A percentile compares a stretch with the other conserved stretches of the same genome.
phyloP scores from a whole-genome alignment of 2,113 vertebrate genomes.

The Triplophysa dalaica region DNA sequence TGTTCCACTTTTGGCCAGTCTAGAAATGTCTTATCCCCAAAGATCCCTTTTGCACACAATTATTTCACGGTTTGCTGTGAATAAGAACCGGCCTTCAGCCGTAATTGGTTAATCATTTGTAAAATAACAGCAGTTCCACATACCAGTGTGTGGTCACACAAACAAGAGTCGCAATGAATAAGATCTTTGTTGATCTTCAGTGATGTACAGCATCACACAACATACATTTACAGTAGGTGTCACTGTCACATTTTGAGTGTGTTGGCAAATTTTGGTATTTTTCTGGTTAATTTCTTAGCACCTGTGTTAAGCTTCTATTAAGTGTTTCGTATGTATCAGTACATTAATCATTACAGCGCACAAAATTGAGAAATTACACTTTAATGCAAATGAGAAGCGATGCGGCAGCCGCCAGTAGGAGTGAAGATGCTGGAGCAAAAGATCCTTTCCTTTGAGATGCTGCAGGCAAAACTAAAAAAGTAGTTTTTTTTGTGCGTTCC shows the following conservation, averaged over 20 bases:
- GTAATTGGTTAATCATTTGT: conserved; percentile 46
- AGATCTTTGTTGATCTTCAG: not conserved
- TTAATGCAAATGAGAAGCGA: not conserved
- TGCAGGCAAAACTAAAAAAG: too few relatives aligned
- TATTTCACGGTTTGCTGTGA: conserved; percentile 6
- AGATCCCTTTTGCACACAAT: not conserved
- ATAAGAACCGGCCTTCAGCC: too few relatives aligned
- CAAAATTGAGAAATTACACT: not conserved
- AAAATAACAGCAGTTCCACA: conserved; percentile 27
- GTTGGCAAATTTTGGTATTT: not conserved
- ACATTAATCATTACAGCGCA: too few relatives aligned
- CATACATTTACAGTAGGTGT: not conserved
- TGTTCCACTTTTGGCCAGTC: not conserved
- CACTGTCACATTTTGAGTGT: too few relatives aligned
- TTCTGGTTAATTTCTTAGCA: not conserved
- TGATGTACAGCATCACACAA: not conserved
- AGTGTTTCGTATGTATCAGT: not conserved
- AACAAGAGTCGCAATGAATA: not conserved
- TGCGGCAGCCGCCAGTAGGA: too few relatives aligned
- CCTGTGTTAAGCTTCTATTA: not conserved
- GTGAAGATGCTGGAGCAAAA: too few relatives aligned
- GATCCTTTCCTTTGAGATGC: too few relatives aligned
- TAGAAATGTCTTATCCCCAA: not conserved
- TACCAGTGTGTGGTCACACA: conserved; percentile 4
- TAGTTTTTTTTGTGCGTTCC: too few relatives aligned